Conservation (phyloP, 2,888 invertebrate species). For the Pilophorus perplexus region DNA sequence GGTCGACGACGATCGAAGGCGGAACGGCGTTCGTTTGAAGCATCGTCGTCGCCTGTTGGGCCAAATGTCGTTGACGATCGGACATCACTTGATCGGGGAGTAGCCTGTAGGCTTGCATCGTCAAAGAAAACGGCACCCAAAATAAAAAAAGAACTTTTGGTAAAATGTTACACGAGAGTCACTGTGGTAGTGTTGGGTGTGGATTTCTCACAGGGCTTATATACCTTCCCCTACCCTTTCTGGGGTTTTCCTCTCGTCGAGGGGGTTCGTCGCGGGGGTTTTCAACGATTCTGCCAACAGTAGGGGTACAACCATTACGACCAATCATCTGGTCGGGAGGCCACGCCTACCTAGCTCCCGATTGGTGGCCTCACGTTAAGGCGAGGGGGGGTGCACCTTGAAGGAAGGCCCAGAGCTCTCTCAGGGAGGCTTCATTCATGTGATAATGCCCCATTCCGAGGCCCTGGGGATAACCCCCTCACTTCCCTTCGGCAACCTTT, state of each 20-base stretch:
- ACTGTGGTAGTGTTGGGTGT: not conserved
- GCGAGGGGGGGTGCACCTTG: not conserved
- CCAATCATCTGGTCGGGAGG: slow-evolving; percentile 37
- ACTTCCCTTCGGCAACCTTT: not conserved
- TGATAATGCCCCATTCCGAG: slow-evolving; percentile 43
- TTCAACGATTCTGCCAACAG: slow-evolving; percentile 39
- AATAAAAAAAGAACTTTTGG: not conserved
- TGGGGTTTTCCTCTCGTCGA: too few species aligned
- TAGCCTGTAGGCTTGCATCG: slow-evolving; percentile 38
- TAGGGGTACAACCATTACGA: slow-evolving; percentile 38
- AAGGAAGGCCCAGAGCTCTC: slow-evolving; percentile 5
- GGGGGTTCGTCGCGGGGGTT: too few species aligned
- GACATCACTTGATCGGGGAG: slow-evolving; percentile 31
- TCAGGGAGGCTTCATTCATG: slow-evolving; percentile 41
- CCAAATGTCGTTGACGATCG: slow-evolving; percentile 37
- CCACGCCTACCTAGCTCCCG: slow-evolving; percentile 26
- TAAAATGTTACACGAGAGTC: not conserved
- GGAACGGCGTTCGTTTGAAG: slow-evolving; percentile 42
- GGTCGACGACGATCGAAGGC: slow-evolving; percentile 46
- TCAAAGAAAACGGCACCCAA: not conserved
- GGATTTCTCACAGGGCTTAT: slow-evolving; percentile 13
- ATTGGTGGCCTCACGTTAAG: slow-evolving; percentile 19
- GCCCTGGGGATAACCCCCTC: slow-evolving; percentile 37
- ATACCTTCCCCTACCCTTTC: slow-evolving; percentile 31
- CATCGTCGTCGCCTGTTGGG: slow-evolving; percentile 45